Evolutionary conservation across 2,888 invertebrate genomes (phyloP).

Genomic region (Trissolcus brochymenae): DNA sequence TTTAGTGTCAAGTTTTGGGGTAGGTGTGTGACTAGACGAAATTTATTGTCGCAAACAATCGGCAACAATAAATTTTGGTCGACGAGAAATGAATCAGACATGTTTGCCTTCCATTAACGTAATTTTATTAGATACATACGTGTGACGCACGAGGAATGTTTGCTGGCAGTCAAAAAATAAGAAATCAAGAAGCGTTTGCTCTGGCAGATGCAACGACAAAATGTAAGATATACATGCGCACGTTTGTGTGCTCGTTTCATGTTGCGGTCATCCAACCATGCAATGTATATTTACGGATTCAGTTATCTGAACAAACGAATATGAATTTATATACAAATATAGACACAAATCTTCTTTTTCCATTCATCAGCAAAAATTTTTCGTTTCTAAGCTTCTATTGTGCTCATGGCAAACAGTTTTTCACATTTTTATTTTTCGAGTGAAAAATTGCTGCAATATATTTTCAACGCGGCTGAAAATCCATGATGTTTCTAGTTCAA

Average conservation of each 20-base stretch:
- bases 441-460: no score
- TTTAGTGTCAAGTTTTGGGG: neutral
- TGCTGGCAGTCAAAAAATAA: constrained; percentile 46
- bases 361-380: constrained; percentile 11
- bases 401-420: neutral
- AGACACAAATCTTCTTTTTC: constrained; percentile 7
- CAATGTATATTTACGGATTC: constrained; percentile 41
- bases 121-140: constrained; percentile 49
- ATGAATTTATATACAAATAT: constrained; percentile 38
- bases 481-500: no score
- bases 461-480: no score
- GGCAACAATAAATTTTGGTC: constrained; percentile 38
- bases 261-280: constrained; percentile 46
- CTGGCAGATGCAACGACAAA: constrained; percentile 37
- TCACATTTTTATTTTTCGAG: neutral
- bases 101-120: constrained; percentile 51
- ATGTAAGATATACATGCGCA: constrained; percentile 35
- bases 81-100: constrained; percentile 26
- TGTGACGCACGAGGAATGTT: constrained; percentile 11
- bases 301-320: constrained; percentile 44
- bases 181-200: constrained; percentile 48
- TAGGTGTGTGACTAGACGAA: no score
- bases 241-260: constrained; percentile 34
- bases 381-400: constrained; percentile 1
- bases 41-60: constrained; percentile 7